Evolutionary conservation across 2,888 invertebrate species (phyloP), one percentile per base, ranked within the genome.

Genomic region (Perdita meconis): DNA sequence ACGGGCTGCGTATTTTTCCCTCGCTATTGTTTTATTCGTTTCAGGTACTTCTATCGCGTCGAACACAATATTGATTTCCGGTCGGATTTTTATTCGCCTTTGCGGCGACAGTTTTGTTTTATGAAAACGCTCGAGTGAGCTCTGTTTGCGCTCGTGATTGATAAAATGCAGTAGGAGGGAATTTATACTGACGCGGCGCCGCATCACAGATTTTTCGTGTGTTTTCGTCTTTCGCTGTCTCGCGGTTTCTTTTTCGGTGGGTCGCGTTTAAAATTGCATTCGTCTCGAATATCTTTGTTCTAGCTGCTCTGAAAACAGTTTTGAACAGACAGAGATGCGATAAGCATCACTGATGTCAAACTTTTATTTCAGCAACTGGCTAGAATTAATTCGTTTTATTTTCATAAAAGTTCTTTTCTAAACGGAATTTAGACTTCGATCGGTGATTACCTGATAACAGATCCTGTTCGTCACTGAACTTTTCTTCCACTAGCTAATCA

Each of bases 21-120:
- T 34, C 34, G 22, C 8, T 70, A 50, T n/a, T 42, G 12, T 16
- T 59, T 53, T 19, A 51, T 34, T 55, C 64, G 34, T 30, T 22
- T 36, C 19, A 26, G 47, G 47, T 38, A 60, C 26, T 59, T 73
- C 59, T 19, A 65, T 73, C 53, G 64, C 19, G 44, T 55, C 53
- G 64, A 44, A 36, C 59, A 10, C 64, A 19, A 59, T 74, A 75
- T 75, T 74, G 75, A 65, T 73, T 74, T 55, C 59, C 75, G 53
- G 19, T 65, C 44, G 74, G 59, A 40, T 57, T 74, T 75, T 75
- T 73, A 75, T 74, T 75, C 74, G 55, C 19, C 53, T 40, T 34
- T 38, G 24, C 44, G 64, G 6, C 44, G 38, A 6, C 42, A 38
- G 61, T 50, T 56, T 26, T 42, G 50, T 22, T 34, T 22, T 26